These are phyloP conservation scores for Drosophila ohnishii DNA, from an alignment of 1,140 invertebrate species.

Conservation along the genomic window DNA sequence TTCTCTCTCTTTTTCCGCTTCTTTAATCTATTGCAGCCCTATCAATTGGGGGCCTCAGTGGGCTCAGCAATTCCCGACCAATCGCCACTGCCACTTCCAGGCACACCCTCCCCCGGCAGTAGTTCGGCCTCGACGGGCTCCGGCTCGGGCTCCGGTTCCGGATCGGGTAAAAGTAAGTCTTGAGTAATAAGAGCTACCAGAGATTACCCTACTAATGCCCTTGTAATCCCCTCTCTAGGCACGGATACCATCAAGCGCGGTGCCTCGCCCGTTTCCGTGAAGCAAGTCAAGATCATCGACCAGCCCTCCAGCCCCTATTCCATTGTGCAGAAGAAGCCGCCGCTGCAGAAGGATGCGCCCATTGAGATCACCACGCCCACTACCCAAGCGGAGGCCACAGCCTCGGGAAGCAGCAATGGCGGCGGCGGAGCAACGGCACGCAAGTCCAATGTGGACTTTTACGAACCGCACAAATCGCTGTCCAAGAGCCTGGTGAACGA, in stretches of 20 bases:
- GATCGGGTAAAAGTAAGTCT: slow-evolving; percentile 78
- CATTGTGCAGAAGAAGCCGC: slow-evolving; percentile 71
- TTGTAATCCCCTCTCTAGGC: slow-evolving; percentile 52
- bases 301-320: slow-evolving; percentile 76
- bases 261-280: slow-evolving; percentile 79
- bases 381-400: slow-evolving; percentile 40
- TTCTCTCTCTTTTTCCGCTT: slow-evolving; percentile 6
- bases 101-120: slow-evolving; percentile 83
- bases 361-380: slow-evolving; percentile 63
- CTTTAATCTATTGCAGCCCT: slow-evolving; percentile 73
- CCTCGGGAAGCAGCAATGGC: slow-evolving; percentile 5
- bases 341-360: slow-evolving; percentile 63
- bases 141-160: slow-evolving; percentile 79
- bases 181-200: neutral
- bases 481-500: slow-evolving; percentile 53
- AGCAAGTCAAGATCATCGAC: slow-evolving; percentile 78
- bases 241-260: slow-evolving; percentile 83
- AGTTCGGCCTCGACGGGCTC: slow-evolving; percentile 83
- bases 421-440: slow-evolving; percentile 27
- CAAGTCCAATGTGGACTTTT: slow-evolving; percentile 72
- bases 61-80: slow-evolving; percentile 83
- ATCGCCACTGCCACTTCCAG: slow-evolving; percentile 83
- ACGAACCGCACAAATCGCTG: slow-evolving; percentile 74
- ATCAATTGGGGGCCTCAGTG: slow-evolving; percentile 83
- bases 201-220: neutral